Evolutionary conservation across 2,888 invertebrate species (phyloP).

Genomic region (Galerucella calmariensis): DNA sequence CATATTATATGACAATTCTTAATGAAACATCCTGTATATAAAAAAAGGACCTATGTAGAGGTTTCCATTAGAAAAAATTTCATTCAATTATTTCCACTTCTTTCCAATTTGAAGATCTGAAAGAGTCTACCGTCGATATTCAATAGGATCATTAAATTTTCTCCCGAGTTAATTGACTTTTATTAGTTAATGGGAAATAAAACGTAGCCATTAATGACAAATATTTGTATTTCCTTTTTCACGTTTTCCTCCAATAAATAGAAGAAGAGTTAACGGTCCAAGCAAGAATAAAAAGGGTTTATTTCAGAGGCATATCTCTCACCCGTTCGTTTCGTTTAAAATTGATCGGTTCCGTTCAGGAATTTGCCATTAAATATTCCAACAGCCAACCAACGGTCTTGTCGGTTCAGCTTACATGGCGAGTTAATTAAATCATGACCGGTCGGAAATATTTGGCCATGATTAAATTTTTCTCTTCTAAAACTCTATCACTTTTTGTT

Average conservation of each 20-base stretch:
- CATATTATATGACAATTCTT: too few species aligned
- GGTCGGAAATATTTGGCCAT: slow-evolving; percentile 39
- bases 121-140: neutral
- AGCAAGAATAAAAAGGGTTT: slow-evolving; percentile 13
- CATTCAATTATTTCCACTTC: too few species aligned
- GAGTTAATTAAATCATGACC: slow-evolving; percentile 59
- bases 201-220: neutral
- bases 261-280: slow-evolving; percentile 8
- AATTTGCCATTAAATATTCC: slow-evolving; percentile 33
- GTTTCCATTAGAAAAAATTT: too few species aligned
- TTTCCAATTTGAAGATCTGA: too few species aligned
- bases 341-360: slow-evolving; percentile 39
- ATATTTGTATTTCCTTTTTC: slow-evolving; percentile 4
- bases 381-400: slow-evolving; percentile 16
- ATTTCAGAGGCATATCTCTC: slow-evolving; percentile 5
- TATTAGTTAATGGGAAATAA: slow-evolving; percentile 7
- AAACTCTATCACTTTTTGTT: slow-evolving; percentile 8
- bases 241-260: neutral
- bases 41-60: too few species aligned
- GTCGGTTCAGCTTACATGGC: slow-evolving; percentile 44
- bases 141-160: neutral
- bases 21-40: too few species aligned
- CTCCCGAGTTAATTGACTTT: neutral
- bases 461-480: slow-evolving; percentile 31
- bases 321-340: slow-evolving; percentile 32